These are phyloP conservation scores for Ovis canadensis DNA, from an alignment of 2,113 vertebrate genomes.

Conservation along the genomic window DNA sequence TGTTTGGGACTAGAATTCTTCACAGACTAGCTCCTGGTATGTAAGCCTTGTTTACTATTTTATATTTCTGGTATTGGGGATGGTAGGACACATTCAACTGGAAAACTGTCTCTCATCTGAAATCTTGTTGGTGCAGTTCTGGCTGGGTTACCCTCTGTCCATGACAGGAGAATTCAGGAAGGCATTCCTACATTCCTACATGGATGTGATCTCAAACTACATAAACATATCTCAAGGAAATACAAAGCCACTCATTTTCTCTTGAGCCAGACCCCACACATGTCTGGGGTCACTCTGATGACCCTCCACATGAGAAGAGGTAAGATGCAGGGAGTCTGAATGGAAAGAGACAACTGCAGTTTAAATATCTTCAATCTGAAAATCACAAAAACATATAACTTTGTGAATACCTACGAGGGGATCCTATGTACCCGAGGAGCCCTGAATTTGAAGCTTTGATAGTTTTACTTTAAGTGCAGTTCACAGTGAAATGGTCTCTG, in stretches of 20 bases:
- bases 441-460: not conserved
- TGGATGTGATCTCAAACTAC: not conserved
- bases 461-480: not conserved
- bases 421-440: fast-evolving
- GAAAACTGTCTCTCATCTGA: not conserved
- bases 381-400: not conserved
- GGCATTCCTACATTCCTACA: not conserved
- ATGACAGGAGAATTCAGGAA: not conserved
- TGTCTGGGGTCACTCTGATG: not conserved
- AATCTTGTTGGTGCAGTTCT: not conserved
- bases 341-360: not conserved
- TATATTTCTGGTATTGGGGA: not conserved
- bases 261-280: not conserved
- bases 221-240: not conserved
- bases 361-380: not conserved
- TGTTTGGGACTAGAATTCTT: not conserved
- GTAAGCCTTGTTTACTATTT: not conserved
- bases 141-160: not conserved
- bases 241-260: not conserved
- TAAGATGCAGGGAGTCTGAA: not conserved
- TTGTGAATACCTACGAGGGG: not conserved
- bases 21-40: not conserved
- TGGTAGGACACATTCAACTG: not conserved
- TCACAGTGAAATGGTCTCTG: not conserved
- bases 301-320: not conserved